phyloP scores from a whole-genome alignment of 2,113 vertebrate genomes.

The Nestor notabilis region DNA sequence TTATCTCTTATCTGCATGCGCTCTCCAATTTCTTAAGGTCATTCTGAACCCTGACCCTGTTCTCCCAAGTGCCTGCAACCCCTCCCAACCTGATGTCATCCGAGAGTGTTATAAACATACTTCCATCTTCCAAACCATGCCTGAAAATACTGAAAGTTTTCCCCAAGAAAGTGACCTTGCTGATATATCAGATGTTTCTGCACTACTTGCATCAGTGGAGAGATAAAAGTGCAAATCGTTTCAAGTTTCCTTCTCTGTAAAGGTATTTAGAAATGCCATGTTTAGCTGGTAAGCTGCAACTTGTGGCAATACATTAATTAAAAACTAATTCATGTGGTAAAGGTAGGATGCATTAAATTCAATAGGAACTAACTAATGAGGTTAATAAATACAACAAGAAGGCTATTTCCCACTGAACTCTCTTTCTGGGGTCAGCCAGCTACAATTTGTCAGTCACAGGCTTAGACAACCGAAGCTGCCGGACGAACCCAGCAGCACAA shows the following conservation, averaged over 20 bases:
- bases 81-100: not conserved
- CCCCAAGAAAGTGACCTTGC: not conserved
- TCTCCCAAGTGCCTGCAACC: not conserved
- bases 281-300: not conserved
- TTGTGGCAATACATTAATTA: not conserved
- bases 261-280: not conserved
- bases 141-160: not conserved
- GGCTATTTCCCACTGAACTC: not conserved
- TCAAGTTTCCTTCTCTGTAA: not conserved
- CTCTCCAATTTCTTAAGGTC: constrained; percentile 25
- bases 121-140: not conserved
- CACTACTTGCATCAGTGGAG: not conserved
- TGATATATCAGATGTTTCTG: not conserved
- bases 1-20: constrained; percentile 21
- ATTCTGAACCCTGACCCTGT: not conserved
- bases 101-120: not conserved
- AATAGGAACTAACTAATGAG: not conserved
- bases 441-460: not conserved
- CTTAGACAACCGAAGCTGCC: not conserved
- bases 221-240: not conserved
- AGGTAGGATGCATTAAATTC: not conserved
- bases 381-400: not conserved
- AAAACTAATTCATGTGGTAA: not conserved
- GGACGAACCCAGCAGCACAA: not conserved
- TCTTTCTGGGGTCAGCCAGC: not conserved